Evolutionary conservation across 2,797 vertebrate species (phyloP), one percentile per base, ranked within the genome.

Genomic region (Fistularia commersonii): DNA sequence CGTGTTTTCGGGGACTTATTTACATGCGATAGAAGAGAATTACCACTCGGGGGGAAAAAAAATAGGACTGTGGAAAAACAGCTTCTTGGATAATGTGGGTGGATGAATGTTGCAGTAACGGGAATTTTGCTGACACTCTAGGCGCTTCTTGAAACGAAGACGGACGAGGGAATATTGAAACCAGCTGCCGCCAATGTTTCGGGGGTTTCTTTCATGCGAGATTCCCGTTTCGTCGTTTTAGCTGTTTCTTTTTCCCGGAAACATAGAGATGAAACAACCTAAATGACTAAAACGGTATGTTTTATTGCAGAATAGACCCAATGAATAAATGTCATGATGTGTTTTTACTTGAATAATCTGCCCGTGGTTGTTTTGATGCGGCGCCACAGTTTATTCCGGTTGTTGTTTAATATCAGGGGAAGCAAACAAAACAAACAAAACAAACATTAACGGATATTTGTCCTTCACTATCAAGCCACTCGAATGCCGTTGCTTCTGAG

Each of bases 271-370:
- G 23, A 23, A 23, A 23, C 23, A 23, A 8, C 31, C 9, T 12
- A 32, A 51, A 62, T 50, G 23, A 23, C 23, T 62, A 44, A 2
- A 66, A 60, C 55, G 64, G 61, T 51, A 69, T 47, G 11, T 35
- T 57, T 57, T 6, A 33, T 56, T 44, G 32, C 42, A 44, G 37
- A 7, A 51, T 52, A 33, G 39, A 47, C 48, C 8, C 23, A 32
- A 57, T 57, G 14, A 5, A 32, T 52, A 8, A 61, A 40, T 37
- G 50, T 23, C 32, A 41, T 54, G 1, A 47, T 45, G 45, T 51
- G 45, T 56, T 66, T 79, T 66, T 76, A 77, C 78, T 81, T 82
- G 69, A 83, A 79, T 69, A 42, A 75, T 77, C 75, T 61, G 23
- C 51, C 77, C 78, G 82, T 79, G 81, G 74, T 85, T 83, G 64